Base-by-base conservation (phyloP, 2,113 vertebrate species). In the Podilymbus podiceps region DNA sequence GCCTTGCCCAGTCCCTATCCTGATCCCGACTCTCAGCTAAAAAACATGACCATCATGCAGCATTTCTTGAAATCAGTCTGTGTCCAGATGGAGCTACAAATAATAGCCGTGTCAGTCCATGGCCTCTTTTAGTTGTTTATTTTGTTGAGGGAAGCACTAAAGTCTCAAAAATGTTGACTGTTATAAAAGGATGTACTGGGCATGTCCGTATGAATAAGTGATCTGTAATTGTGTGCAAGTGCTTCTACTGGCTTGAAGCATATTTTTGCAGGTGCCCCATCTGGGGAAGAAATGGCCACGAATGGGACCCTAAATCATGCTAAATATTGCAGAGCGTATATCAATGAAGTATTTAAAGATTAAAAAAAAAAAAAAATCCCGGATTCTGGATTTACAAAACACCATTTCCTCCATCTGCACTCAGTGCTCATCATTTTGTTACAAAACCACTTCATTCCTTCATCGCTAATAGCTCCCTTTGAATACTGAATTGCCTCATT, bases 401-500 rank as follows among this genome's bases (percentile, higher is more conserved):
- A 66, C 33, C 68, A 96, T 95, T 97, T 96, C 95, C 91, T 95
- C 85, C 96, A 95, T 92, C 89, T 97, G 96, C 50, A 80, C 66
- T 94, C 66, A 46, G 60, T 90, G 59, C 85, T 96, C 78, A 87
- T 93, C 60, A 58, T 90, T 85, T 93, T 87, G 85, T 95, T 96
- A 96, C 84, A 81, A 83, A 97, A 42, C 71, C 76, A 49, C 73
- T 95, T 90, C 79, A 95, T 92, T 93, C 40, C 67, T 88, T 93
- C 82, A 55, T 59, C 8, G 6, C 79, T 94, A 95, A 97, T 89
- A 84, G 76, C 89, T 94, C 53, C 83, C 85, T 97, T 89, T 97
- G 93, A 95, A 89, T 93, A 58, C 85, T 95, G 90, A 97, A 97
- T 85, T 85, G 93, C 91, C 74, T 95, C 94, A 97, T 97, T 97